These are phyloP conservation scores for Crossocerus cetratus DNA, from an alignment of 2,888 invertebrate species.

Conservation along the genomic window DNA sequence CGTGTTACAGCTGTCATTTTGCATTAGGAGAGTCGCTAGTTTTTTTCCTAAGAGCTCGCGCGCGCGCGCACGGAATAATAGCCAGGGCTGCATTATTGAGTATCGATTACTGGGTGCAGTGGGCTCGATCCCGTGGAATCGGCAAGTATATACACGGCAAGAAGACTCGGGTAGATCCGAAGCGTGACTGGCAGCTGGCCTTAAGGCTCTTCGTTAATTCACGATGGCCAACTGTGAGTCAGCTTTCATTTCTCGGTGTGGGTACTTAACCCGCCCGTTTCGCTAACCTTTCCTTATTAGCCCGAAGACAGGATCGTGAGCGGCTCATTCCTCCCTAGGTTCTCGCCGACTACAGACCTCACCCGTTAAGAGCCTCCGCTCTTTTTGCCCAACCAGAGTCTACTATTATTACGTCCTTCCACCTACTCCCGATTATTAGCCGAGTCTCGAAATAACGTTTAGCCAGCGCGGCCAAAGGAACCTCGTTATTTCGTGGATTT, in stretches of 20 bases:
- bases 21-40: not conserved
- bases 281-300: slow-evolving; percentile 14
- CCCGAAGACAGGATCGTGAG: slow-evolving; percentile 4
- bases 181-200: slow-evolving; percentile 21
- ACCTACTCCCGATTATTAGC: no score
- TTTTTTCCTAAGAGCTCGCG: not conserved
- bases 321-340: not conserved
- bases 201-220: slow-evolving; percentile 18
- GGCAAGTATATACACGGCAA: not conserved
- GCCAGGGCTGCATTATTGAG: no score
- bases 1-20: no score
- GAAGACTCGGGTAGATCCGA: not conserved
- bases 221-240: slow-evolving; percentile 13
- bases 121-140: not conserved
- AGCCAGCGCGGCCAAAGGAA: not conserved
- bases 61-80: no score
- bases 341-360: no score
- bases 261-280: slow-evolving; percentile 4
- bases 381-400: no score
- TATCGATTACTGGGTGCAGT: no score
- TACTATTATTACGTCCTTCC: no score
- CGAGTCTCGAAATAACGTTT: no score
- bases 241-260: slow-evolving; percentile 7
- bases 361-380: no score
- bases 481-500: not conserved